A percentile compares a stretch with the other conserved stretches of the same genome.
These are phyloP conservation scores for Neoascia interrupta DNA, from an alignment of 2,888 invertebrate species.

Conservation along the genomic window DNA sequence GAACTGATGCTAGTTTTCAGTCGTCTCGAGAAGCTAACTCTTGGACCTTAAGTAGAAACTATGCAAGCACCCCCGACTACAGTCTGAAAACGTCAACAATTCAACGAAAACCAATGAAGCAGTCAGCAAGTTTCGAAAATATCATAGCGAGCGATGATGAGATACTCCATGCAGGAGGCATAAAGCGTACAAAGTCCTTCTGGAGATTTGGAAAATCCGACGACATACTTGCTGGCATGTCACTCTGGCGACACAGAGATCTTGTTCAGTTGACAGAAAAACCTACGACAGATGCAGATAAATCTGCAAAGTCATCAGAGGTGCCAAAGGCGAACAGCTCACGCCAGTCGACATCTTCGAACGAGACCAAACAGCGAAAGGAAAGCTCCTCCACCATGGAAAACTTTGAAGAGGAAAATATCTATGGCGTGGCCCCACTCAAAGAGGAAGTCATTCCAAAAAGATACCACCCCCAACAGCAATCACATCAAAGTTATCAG, in stretches of 20 bases:
- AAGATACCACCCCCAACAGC: slow-evolving; percentile 23
- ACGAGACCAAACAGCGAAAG: slow-evolving; percentile 75
- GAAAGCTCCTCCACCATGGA: slow-evolving; percentile 77
- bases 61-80: slow-evolving; percentile 77
- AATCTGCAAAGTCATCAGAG: slow-evolving; percentile 21
- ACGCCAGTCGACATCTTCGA: slow-evolving; percentile 73
- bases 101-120: slow-evolving; percentile 65
- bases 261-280: slow-evolving; percentile 82
- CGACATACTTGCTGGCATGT: slow-evolving; percentile 92
- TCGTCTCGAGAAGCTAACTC: slow-evolving; percentile 76
- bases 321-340: slow-evolving; percentile 58
- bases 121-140: slow-evolving; percentile 71
- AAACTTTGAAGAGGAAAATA: slow-evolving; percentile 76
- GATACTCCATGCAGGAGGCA: slow-evolving; percentile 81
- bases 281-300: slow-evolving; percentile 54
- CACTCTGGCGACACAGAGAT: slow-evolving; percentile 91
- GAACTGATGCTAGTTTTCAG: slow-evolving; percentile 76
- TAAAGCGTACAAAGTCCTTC: slow-evolving; percentile 91
- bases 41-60: slow-evolving; percentile 78
- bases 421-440: slow-evolving; percentile 73
- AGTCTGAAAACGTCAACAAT: slow-evolving; percentile 73
- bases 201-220: slow-evolving; percentile 90
- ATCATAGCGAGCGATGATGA: slow-evolving; percentile 77
- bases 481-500: slow-evolving; percentile 23
- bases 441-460: slow-evolving; percentile 15